These are phyloP conservation scores for Silurus glanis DNA, from an alignment of 2,113 vertebrate genomes.

Conservation along the genomic window DNA sequence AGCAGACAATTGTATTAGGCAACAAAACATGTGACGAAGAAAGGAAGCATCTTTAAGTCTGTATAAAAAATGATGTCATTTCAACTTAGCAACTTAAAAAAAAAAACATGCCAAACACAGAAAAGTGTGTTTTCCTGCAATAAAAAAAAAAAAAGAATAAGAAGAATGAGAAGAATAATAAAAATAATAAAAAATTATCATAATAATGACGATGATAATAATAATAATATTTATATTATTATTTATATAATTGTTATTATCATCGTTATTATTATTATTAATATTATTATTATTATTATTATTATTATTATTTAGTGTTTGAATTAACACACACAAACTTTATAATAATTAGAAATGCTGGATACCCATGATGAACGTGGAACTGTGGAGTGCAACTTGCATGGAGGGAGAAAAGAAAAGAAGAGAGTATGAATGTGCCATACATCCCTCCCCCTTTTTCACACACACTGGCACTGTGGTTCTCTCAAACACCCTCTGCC, in stretches of 20 bases:
- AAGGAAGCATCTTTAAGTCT: background rate
- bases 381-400: slow-evolving; percentile 65
- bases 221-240: no score
- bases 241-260: no score
- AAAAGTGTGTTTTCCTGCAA: no score
- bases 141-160: no score
- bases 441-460: slow-evolving; percentile 67
- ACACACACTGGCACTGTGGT: slow-evolving; percentile 54
- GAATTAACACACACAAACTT: slow-evolving; percentile 13
- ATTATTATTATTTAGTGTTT: background rate
- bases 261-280: background rate
- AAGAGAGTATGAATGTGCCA: slow-evolving; percentile 66
- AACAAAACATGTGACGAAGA: background rate
- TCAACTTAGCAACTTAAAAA: background rate
- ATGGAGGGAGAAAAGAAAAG: slow-evolving; percentile 70
- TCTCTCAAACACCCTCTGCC: background rate
- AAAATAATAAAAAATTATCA: no score
- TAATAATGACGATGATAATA: no score
- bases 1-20: background rate
- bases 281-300: background rate
- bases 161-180: no score
- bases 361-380: slow-evolving; percentile 71
- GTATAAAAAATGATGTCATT: background rate
- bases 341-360: slow-evolving; percentile 46
- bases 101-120: background rate